A percentile compares a stretch with the other conserved stretches of the same genome.
Conservation (phyloP, 2,797 vertebrate species). For the Lacerta agilis region DNA sequence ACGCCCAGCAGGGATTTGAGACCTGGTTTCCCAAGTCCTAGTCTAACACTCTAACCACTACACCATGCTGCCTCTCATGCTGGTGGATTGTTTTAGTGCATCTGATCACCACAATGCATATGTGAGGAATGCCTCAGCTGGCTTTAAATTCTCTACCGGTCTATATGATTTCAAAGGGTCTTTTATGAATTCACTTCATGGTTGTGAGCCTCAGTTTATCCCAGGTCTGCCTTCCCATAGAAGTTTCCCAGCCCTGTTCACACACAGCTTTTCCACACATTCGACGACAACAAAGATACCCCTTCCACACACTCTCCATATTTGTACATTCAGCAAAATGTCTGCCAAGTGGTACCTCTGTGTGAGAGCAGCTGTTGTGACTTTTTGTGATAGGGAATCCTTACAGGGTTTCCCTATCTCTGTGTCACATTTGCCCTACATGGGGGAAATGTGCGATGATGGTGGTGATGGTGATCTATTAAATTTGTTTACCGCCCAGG, state of each 20-base stretch:
- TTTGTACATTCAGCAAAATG: neutral
- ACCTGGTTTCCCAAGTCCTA: no score
- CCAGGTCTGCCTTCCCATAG: neutral
- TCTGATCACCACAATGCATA: neutral
- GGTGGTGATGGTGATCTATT: no score
- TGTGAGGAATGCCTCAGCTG: neutral
- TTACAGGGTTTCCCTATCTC: neutral
- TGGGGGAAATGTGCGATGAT: neutral
- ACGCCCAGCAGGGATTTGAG: no score
- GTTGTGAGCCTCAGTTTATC: neutral
- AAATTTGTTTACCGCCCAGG: no score
- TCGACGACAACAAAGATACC: neutral
- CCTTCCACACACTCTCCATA: neutral
- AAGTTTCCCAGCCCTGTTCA: neutral
- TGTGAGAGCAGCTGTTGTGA: neutral
- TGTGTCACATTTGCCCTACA: neutral
- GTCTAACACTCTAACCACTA: no score
- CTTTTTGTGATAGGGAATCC: neutral
- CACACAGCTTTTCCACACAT: neutral
- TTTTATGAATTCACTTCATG: neutral
- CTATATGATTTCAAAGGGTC: neutral
- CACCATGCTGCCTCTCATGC: no score
- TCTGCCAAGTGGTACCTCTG: neutral
- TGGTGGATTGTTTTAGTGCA: neutral
- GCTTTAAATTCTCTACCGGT: neutral